Base-by-base conservation (phyloP, 2,888 invertebrate species). In the Melieria picta region DNA sequence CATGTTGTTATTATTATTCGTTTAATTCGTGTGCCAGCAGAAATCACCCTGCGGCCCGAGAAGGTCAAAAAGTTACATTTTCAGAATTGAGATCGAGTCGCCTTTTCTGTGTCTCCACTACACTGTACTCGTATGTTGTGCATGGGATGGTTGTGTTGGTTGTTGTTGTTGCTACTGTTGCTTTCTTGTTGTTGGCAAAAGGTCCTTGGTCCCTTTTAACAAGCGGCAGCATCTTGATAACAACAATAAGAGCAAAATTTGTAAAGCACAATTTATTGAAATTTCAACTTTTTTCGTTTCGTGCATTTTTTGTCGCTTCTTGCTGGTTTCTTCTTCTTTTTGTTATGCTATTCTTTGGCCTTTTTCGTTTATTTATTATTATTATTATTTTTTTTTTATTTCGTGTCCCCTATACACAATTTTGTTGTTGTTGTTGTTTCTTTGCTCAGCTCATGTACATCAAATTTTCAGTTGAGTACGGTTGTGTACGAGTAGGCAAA, bases 21-120 rank as follows among this genome's bases (percentile, higher is more conserved):
- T 30, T 30, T 30, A 30, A 30, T 30, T 30, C 30, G 30, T 30
- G 30, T 30, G 30, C 30, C 30, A 30, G 11, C 6, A 7, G 11
- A 50, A 50, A 50, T 50, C 7, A 10, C 52, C 52, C 9, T 52
- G 13, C 46, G 63, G 63, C 48, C 10, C 3, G 16, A 47, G 47
- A 63, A 63, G 63, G 63, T 46, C 63, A 63, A 45, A 63, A 63
- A 63, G 63, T 63, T 46, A 63, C 47, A 63, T 48, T 63, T 48
- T 30, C 30, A 63, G 16, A 46, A 46, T 13, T 11, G 6, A n/a
- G 13, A 11, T 9, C 52, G 11, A 52, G 11, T n/a, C 10, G 11
- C 13, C 11, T n/a, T 11, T 9, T n/a, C 13, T n/a, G 52, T 52
- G 11, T 52, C 52, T 52, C 50, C 11, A 10, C 50, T 52, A n/a